Base-by-base conservation (phyloP, 2,888 invertebrate genomes). In the Bombylius discolor region DNA sequence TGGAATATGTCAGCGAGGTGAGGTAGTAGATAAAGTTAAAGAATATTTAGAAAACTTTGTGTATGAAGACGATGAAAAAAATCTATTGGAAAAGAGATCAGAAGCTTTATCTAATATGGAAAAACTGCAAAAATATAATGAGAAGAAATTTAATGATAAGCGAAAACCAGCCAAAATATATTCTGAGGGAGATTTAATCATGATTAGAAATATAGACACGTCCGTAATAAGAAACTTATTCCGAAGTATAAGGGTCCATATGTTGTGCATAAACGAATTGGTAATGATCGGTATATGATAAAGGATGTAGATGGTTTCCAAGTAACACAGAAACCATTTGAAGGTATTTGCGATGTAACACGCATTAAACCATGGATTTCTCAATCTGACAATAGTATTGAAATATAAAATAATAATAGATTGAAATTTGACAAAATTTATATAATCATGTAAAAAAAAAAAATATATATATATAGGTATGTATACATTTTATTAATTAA, bases 1-100 rank as follows among this genome's bases (percentile, higher is more conserved):
- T 49, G 67, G 66, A 5, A 51, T 64, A 5, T 39, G 61, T 47
- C 67, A 67, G 52, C 56, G 59, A 46, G 66, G 4, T 51, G 62
- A 12, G 44, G 60, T 54, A 57, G 58, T 49, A 62, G 64, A 33
- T 47, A 58, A 23, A 4, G 23, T 62, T 31, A 53, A 50, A 33
- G 49, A 48, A 34, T 52, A 51, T 44, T 49, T 60, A 47, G 52
- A 57, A 49, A 49, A 47, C 6, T 50, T 31, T 63, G 64, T 46
- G n/a, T 46, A 13, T 46, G 46, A 46, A 6, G 46, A 46, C 4
- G 46, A 13, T 13, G 12, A 12, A n/a, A 13, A 32, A 39, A 53
- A 64, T 56, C 55, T 65, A 42, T 56, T 56, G 12, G 32, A 53
- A 8, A 33, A 62, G 49, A 47, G 64, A 34, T 33, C 50, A 12